These are phyloP conservation scores for Camponotus pennsylvanicus DNA, from an alignment of 1,140 invertebrate species.

Conservation along the genomic window DNA sequence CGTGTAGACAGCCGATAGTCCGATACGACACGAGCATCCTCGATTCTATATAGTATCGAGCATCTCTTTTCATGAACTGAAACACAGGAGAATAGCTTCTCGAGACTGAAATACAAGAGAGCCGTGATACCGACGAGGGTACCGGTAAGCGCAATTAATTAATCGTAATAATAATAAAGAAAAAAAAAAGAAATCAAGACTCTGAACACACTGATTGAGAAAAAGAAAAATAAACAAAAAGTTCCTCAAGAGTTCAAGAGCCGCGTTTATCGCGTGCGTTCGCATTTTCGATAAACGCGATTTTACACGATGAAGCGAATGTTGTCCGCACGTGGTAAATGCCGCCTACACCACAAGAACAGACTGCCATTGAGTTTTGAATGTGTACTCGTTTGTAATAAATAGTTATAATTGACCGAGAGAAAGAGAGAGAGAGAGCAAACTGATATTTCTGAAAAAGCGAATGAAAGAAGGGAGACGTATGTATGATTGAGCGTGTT, in stretches of 20 bases:
- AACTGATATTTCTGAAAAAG: conserved; percentile 33
- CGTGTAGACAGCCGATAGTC: conserved; percentile 47
- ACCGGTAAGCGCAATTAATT: conserved; percentile 47
- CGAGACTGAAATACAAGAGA: conserved; percentile 49
- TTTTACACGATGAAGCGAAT: conserved; percentile 48
- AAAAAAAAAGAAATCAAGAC: conserved; percentile 7
- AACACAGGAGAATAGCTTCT: conserved; percentile 51
- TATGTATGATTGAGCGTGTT: conserved; percentile 21
- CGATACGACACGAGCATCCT: conserved; percentile 27
- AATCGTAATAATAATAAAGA: conserved; percentile 49
- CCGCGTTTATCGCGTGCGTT: conserved; percentile 66
- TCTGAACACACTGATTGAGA: conserved; percentile 24
- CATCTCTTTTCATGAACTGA: conserved; percentile 43
- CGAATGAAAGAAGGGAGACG: conserved; percentile 3
- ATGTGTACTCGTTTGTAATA: conserved; percentile 70
- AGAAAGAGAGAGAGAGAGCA: conserved; percentile 15
- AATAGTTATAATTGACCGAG: conserved; percentile 53
- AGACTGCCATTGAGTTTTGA: conserved; percentile 75
- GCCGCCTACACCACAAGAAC: conserved; percentile 68
- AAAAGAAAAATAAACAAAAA: conserved; percentile 34
- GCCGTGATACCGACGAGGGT: conserved; percentile 44
- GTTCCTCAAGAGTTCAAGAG: conserved; percentile 69
- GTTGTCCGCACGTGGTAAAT: conserved; percentile 53
- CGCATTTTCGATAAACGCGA: conserved; percentile 30
- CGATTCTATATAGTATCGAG: conserved; percentile 11